These are phyloP conservation scores for Ctenopoma multispine DNA, from an alignment of 2,797 vertebrate species.

Conservation along the genomic window DNA sequence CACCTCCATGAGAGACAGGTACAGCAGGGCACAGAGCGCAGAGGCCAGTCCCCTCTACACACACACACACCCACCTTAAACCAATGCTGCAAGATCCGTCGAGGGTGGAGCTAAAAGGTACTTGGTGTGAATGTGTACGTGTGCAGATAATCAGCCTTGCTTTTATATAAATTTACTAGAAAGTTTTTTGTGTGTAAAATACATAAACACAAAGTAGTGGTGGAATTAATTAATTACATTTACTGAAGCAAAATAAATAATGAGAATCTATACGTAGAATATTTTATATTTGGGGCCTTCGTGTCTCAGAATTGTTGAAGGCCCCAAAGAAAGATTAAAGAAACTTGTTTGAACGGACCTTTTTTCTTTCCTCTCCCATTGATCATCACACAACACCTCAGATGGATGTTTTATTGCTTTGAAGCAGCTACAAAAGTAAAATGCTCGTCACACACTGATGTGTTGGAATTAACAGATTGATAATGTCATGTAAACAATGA, in stretches of 20 bases:
- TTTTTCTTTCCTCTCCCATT: background rate
- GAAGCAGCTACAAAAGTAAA: background rate
- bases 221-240: background rate
- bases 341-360: background rate
- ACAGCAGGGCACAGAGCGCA: slow-evolving; percentile 79
- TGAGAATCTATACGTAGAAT: too few species aligned
- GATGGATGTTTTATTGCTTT: background rate
- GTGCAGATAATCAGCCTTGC: slow-evolving; percentile 8
- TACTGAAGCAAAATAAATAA: background rate
- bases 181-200: slow-evolving; percentile 4
- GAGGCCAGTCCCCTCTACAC: slow-evolving; percentile 71
- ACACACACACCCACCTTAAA: slow-evolving; percentile 53
- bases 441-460: background rate
- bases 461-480: background rate
- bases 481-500: background rate
- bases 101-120: slow-evolving; percentile 76
- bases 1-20: slow-evolving; percentile 84
- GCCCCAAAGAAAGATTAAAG: background rate
- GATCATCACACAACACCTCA: background rate
- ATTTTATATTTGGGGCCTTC: background rate
- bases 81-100: slow-evolving; percentile 53
- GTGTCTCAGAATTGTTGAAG: background rate
- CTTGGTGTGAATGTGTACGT: slow-evolving; percentile 32
- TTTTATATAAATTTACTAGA: slow-evolving; percentile 14
- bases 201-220: background rate